phyloP scores from a whole-genome alignment of 2,888 invertebrate species.

The Synanthedon tipuliformis region DNA sequence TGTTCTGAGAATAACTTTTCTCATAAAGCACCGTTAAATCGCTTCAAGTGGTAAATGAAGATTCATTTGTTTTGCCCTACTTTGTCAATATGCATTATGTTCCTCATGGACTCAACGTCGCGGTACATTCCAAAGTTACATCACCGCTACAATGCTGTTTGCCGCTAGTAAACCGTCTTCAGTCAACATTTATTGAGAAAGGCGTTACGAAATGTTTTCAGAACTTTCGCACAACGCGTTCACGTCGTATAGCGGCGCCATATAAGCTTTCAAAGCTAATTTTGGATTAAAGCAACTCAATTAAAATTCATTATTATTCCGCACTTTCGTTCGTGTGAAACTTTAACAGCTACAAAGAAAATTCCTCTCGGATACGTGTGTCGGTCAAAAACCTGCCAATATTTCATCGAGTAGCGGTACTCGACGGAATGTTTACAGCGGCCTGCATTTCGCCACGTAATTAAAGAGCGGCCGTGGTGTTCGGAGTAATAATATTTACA shows the following conservation, averaged over 20 bases:
- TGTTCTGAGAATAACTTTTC: background rate
- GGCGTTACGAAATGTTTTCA: conserved; percentile 5
- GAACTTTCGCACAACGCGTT: conserved; percentile 4
- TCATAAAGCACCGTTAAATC: conserved; percentile 30
- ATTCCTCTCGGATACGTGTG: conserved; percentile 20
- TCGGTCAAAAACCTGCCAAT: conserved; percentile 33
- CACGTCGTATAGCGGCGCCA: conserved; percentile 4
- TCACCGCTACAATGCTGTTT: conserved; percentile 12
- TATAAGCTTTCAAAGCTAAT: conserved; percentile 6
- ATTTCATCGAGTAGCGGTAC: conserved; percentile 34
- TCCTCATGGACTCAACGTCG: background rate
- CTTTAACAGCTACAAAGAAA: conserved; percentile 27
- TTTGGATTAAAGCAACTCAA: conserved; percentile 1
- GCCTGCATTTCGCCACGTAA: conserved; percentile 24
- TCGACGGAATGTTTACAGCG: conserved; percentile 25
- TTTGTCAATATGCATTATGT: conserved; percentile 17
- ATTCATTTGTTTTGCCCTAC: conserved; percentile 35
- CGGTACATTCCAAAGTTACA: conserved; percentile 14
- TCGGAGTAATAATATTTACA: conserved; percentile 43
- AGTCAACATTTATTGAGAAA: conserved; percentile 10
- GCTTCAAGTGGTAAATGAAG: conserved; percentile 26
- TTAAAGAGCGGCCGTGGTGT: conserved; percentile 19
- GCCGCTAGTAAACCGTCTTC: conserved; percentile 12
- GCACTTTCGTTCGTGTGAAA: conserved; percentile 7
- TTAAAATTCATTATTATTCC: conserved; percentile 1